phyloP scores from a whole-genome alignment of 2,888 invertebrate genomes.

The Ennomos quercinarius region DNA sequence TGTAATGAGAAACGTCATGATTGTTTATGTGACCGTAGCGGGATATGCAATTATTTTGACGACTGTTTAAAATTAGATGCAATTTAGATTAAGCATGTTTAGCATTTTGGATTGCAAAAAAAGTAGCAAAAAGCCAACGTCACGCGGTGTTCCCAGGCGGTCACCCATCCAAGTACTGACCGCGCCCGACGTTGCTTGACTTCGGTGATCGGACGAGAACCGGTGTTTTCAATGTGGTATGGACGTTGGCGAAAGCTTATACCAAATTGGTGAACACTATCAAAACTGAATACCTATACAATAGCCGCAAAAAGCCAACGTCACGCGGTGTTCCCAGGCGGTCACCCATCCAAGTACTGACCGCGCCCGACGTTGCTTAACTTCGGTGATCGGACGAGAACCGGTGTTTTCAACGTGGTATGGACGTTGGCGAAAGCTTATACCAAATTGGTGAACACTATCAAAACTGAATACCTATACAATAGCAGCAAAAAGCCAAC shows the following conservation, averaged over 20 bases:
- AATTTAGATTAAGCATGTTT: conserved; percentile 9
- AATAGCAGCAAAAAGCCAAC: conserved; percentile 55
- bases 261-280: too few relatives aligned
- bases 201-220: conserved; percentile 72
- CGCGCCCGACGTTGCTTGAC: conserved; percentile 76
- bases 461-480: too few relatives aligned
- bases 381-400: conserved; percentile 81
- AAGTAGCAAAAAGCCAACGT: conserved; percentile 5
- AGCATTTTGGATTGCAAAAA: neutral
- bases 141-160: conserved; percentile 52
- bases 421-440: conserved; percentile 31
- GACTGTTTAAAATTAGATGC: neutral
- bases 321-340: conserved; percentile 67
- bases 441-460: too few relatives aligned
- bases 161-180: conserved; percentile 79
- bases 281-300: too few relatives aligned
- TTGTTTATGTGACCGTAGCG: conserved; percentile 60
- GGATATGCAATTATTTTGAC: conserved; percentile 49
- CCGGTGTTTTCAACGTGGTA: conserved; percentile 50
- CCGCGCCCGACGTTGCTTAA: conserved; percentile 78
- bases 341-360: conserved; percentile 72
- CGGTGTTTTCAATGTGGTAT: conserved; percentile 11
- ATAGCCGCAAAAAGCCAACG: conserved; percentile 56
- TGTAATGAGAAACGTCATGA: conserved; percentile 47
- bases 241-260: conserved; percentile 2